Conservation (phyloP, 2,113 vertebrate genomes). For the Passer montanus region DNA sequence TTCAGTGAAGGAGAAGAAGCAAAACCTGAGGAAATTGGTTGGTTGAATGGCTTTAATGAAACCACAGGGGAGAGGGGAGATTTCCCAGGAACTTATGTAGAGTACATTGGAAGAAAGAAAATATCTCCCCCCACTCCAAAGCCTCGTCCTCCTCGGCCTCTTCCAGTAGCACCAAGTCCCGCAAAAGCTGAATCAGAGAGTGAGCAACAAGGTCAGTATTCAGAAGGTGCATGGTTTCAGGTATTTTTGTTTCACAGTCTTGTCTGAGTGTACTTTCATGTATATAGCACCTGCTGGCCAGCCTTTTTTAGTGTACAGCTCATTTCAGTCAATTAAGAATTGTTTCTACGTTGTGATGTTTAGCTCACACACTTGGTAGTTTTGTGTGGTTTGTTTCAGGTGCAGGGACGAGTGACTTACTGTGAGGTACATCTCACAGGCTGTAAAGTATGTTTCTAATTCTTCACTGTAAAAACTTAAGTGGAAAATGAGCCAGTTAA, state of each 20-base stretch:
- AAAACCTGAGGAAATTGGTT: slow-evolving; percentile 92
- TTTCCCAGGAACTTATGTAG: slow-evolving; percentile 97
- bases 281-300: neutral
- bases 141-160: slow-evolving; percentile 90
- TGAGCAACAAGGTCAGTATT: slow-evolving; percentile 88
- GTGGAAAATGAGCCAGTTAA: neutral
- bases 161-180: slow-evolving; percentile 88
- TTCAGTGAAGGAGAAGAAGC: slow-evolving; percentile 91
- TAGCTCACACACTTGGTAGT: neutral
- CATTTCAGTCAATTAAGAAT: neutral
- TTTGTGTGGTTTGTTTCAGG: neutral
- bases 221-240: neutral
- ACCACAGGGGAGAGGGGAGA: slow-evolving; percentile 95
- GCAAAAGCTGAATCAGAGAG: slow-evolving; percentile 82
- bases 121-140: slow-evolving; percentile 96
- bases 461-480: neutral
- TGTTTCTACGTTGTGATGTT: neutral
- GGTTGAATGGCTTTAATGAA: slow-evolving; percentile 95
- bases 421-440: neutral
- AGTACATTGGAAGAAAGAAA: slow-evolving; percentile 92
- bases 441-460: neutral
- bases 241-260: neutral
- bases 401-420: neutral
- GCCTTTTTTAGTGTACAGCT: neutral
- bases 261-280: neutral